Conservation (phyloP, 2,888 invertebrate species). For the Drosophila paracracens region DNA sequence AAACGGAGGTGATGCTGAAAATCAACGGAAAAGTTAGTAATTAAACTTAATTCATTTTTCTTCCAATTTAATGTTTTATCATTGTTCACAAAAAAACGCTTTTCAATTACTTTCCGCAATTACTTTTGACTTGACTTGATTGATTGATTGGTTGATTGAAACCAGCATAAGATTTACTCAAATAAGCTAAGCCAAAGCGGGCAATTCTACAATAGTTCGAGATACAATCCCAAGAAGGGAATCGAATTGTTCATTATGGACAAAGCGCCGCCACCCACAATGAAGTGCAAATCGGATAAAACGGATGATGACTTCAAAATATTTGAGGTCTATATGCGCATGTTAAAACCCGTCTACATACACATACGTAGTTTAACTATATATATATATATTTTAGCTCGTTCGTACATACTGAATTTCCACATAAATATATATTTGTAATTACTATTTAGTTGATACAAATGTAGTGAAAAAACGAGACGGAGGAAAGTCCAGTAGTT, state of each 20-base stretch:
- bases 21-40: slow-evolving; percentile 83
- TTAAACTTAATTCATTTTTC: not conserved
- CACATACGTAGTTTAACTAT: slow-evolving; percentile 4
- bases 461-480: not conserved
- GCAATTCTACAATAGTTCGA: slow-evolving; percentile 58
- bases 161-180: slow-evolving; percentile 58
- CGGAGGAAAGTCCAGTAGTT: not conserved
- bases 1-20: slow-evolving; percentile 85
- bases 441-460: slow-evolving; percentile 7
- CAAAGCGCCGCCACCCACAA: slow-evolving; percentile 47
- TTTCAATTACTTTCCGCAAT: slow-evolving; percentile 26
- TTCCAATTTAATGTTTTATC: not conserved
- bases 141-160: slow-evolving; percentile 1
- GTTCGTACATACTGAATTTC: slow-evolving; percentile 46
- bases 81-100: slow-evolving; percentile 23
- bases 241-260: slow-evolving; percentile 66
- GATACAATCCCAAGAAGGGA: slow-evolving; percentile 72
- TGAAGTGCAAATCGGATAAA: slow-evolving; percentile 49
- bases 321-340: slow-evolving; percentile 24
- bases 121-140: slow-evolving; percentile 3
- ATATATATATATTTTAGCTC: slow-evolving; percentile 18
- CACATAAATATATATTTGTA: slow-evolving; percentile 1
- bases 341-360: slow-evolving; percentile 16
- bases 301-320: not conserved
- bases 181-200: slow-evolving; percentile 50